Evolutionary conservation across 2,888 invertebrate genomes (phyloP).

Genomic region (Drosophila melanocephala): DNA sequence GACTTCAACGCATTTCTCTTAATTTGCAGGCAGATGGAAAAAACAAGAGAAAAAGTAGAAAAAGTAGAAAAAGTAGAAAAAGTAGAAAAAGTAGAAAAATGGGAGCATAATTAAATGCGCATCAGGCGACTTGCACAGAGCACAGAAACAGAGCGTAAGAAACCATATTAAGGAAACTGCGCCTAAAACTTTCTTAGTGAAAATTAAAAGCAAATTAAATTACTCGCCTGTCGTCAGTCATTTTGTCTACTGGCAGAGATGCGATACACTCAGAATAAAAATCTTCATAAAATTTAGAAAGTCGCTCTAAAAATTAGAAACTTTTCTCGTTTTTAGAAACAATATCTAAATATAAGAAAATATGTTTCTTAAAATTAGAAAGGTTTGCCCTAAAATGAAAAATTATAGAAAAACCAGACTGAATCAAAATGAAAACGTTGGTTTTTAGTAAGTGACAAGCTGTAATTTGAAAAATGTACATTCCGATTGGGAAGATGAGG

Average conservation of each 20-base stretch:
- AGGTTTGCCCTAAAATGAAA: neutral
- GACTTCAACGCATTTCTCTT: slow-evolving; percentile 30
- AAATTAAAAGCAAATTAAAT: slow-evolving; percentile 70
- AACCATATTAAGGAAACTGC: slow-evolving; percentile 45
- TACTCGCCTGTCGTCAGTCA: slow-evolving; percentile 39
- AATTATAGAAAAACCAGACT: no score
- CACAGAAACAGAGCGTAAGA: neutral
- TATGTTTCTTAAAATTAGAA: neutral
- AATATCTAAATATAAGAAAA: neutral
- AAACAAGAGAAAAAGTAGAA: neutral
- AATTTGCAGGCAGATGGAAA: slow-evolving; percentile 12
- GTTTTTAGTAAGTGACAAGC: neutral
- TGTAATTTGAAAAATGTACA: neutral
- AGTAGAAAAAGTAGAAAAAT: neutral
- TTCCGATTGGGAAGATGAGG: neutral
- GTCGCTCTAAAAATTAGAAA: neutral
- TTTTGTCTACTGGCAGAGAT: slow-evolving; percentile 21
- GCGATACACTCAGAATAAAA: neutral
- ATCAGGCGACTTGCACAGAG: slow-evolving; percentile 26
- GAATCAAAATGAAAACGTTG: no score
- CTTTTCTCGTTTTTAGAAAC: neutral
- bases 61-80: neutral
- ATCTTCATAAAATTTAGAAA: neutral
- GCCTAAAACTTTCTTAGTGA: slow-evolving; percentile 53
- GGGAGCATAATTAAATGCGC: slow-evolving; percentile 30